These are phyloP conservation scores for Pollenia labialis DNA, from an alignment of 2,888 invertebrate genomes.

Conservation along the genomic window DNA sequence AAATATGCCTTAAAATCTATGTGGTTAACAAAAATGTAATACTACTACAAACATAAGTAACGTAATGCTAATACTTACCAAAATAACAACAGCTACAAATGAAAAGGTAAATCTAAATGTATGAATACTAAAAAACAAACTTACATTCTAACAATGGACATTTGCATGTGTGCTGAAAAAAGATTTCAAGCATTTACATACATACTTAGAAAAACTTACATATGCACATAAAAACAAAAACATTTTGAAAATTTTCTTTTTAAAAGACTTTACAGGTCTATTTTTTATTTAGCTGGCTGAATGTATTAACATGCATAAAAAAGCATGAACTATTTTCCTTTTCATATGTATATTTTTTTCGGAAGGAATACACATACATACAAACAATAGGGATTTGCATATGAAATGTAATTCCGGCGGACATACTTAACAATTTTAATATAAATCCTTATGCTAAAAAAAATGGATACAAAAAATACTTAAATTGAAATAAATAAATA, in stretches of 20 bases:
- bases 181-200: constrained; percentile 4
- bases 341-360: constrained; percentile 20
- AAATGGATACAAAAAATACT: constrained; percentile 38
- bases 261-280: background rate
- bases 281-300: background rate
- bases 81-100: constrained; percentile 35
- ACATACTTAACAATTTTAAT: constrained; percentile 69
- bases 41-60: constrained; percentile 20
- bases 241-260: constrained; percentile 27
- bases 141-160: background rate
- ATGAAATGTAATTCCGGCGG: constrained; percentile 71
- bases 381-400: constrained; percentile 67
- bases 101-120: constrained; percentile 41
- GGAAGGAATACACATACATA: constrained; percentile 33
- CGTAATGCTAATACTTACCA: constrained; percentile 18
- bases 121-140: constrained; percentile 6
- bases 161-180: background rate
- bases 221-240: constrained; percentile 26
- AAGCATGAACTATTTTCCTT: constrained; percentile 47
- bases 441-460: constrained; percentile 50
- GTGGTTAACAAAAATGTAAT: background rate
- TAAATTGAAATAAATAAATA: constrained; percentile 56
- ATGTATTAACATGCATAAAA: background rate
- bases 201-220: background rate
- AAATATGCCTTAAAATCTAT: constrained; percentile 4